phyloP scores from a whole-genome alignment of 2,888 invertebrate species.

The Parnassius glacialis region DNA sequence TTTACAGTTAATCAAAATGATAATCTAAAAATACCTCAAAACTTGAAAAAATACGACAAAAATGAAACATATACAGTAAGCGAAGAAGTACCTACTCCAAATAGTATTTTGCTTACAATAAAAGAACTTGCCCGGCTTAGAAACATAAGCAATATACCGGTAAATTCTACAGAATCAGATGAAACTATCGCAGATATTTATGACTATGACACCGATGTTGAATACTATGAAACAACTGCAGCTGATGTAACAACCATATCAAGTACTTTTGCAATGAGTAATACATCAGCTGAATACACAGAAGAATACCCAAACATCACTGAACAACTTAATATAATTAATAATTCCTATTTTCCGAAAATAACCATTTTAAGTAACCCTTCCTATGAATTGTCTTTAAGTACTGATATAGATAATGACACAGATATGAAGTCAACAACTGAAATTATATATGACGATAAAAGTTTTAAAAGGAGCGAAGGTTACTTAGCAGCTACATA shows the following conservation, averaged over 20 bases:
- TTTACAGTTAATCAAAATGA: conserved; percentile 9
- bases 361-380: background rate
- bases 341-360: background rate
- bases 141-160: conserved; percentile 34
- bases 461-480: no score
- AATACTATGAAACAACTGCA: conserved; percentile 14
- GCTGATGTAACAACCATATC: conserved; percentile 1
- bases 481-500: conserved; percentile 22
- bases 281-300: background rate
- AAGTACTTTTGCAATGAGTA: background rate
- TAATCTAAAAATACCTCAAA: conserved; percentile 6
- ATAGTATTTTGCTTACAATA: conserved; percentile 33
- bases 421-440: conserved; percentile 1
- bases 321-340: background rate
- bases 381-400: background rate
- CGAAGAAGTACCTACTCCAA: conserved; percentile 29
- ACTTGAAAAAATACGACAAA: conserved; percentile 25
- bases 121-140: conserved; percentile 46
- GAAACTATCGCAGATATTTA: conserved; percentile 17
- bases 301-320: background rate
- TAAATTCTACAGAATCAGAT: conserved; percentile 19
- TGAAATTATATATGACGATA: conserved; percentile 5
- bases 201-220: conserved; percentile 13
- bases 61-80: conserved; percentile 24
- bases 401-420: background rate